Base-by-base conservation (phyloP, 2,888 invertebrate genomes). In the Chesias legatella region DNA sequence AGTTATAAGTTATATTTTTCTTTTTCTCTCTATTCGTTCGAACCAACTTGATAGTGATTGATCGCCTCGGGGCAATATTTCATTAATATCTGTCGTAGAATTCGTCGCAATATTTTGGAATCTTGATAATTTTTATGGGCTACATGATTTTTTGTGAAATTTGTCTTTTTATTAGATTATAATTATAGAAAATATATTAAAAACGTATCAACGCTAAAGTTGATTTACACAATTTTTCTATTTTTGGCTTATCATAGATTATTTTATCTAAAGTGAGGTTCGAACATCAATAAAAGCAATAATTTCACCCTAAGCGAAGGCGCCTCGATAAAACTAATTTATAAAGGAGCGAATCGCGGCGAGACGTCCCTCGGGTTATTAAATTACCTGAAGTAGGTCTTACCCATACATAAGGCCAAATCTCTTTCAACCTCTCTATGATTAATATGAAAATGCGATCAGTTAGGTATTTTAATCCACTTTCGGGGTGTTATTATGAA, bases 71-170 rank as follows among this genome's bases (percentile, higher is more conserved):
- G 56, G 71, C 67, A 73, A 73, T 76, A 74, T 79, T 79, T 79
- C 83, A 79, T 84, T 81, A 82, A 81, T 81, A 84, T 72, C 79
- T 75, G 79, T 79, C 83, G 63, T 74, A 66, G 63, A 78, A 78
- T 79, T 81, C 79, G 71, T 78, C 72, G 56, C 74, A 57, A 70
- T 74, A 67, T 43, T 36, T 37, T 24, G 32, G n/a, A 33, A 29
- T 43, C 40, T 40, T 39, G 45, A 52, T 40, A 62, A 53, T 73
- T 68, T 67, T 71, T n/a, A n/a, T n/a, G 67, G 65, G 59, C 53
- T 56, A 51, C 51, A 38, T 46, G 44, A 51, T 53, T 51, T 51
- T 51, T 51, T 48, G 49, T 17, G 13, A 5, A 17, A 17, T 17
- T 17, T 17, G 13, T 17, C 13, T 3, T 17, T 17, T 3, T 17